These are phyloP conservation scores for Andrena fulva DNA, from an alignment of 2,888 invertebrate species.

Conservation along the genomic window DNA sequence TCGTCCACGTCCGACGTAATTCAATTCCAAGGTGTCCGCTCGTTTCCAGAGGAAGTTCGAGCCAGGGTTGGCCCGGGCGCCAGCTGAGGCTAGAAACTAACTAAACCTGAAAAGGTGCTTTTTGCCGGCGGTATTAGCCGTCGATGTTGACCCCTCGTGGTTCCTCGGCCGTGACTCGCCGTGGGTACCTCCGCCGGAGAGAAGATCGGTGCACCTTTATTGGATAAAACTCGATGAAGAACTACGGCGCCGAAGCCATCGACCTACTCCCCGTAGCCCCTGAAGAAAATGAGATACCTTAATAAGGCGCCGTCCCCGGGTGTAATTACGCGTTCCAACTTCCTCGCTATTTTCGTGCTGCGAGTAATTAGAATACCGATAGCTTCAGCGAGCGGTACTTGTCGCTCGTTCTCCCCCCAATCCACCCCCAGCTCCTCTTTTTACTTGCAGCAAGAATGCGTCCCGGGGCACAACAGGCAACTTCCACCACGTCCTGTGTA, in stretches of 20 bases:
- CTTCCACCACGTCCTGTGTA: conserved; percentile 10
- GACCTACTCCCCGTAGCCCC: conserved; percentile 42
- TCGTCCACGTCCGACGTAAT: conserved; percentile 47
- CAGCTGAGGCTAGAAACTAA: conserved; percentile 32
- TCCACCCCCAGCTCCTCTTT: conserved; percentile 34
- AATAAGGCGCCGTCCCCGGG: conserved; percentile 62
- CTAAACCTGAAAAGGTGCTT: conserved; percentile 60
- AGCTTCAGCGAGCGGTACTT: conserved; percentile 40
- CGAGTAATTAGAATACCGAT: conserved; percentile 73
- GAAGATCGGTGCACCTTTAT: conserved; percentile 65
- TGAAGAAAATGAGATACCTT: conserved; percentile 73
- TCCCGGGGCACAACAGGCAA: conserved; percentile 36
- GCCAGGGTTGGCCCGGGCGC: not conserved
- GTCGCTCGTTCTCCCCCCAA: not conserved
- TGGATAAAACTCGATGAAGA: conserved; percentile 71
- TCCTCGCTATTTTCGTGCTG: conserved; percentile 68
- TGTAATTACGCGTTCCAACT: conserved; percentile 71
- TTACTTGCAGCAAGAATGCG: conserved; percentile 66
- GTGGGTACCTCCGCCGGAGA: conserved; percentile 40
- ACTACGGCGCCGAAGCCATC: conserved; percentile 63
- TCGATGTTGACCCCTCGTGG: conserved; percentile 62
- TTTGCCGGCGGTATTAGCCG: conserved; percentile 52
- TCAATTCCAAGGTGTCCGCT: conserved; percentile 50
- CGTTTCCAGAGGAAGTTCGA: conserved; percentile 23
- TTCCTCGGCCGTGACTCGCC: conserved; percentile 37